Evolutionary conservation across 2,888 invertebrate genomes (phyloP).

Genomic region (Drosophila nigritarsus): DNA sequence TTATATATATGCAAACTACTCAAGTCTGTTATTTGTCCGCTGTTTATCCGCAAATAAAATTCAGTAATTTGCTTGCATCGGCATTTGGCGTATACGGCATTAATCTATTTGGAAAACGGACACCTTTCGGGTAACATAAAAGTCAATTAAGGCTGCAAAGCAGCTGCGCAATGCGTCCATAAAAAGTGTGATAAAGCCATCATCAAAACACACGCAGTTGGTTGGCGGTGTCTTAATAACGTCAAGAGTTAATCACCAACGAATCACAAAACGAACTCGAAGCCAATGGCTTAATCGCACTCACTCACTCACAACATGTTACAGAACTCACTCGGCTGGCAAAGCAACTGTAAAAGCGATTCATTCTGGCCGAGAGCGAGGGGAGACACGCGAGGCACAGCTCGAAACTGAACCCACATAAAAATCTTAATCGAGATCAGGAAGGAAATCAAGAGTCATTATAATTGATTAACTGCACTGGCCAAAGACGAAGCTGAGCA

Average conservation of each 20-base stretch:
- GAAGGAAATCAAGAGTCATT: constrained; percentile 85
- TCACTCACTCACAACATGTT: constrained; percentile 22
- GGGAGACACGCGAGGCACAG: constrained; percentile 35
- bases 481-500: constrained; percentile 15
- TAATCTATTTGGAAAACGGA: background rate
- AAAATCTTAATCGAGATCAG: constrained; percentile 83
- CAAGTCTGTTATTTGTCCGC: background rate
- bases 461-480: constrained; percentile 84
- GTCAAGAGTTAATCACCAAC: constrained; percentile 37
- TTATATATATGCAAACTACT: background rate
- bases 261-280: constrained; percentile 33
- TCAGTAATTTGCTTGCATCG: constrained; percentile 27
- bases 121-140: constrained; percentile 42
- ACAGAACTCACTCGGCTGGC: constrained; percentile 6
- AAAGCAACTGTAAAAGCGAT: constrained; percentile 58
- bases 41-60: constrained; percentile 17
- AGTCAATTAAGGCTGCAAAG: constrained; percentile 55
- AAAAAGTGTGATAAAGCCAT: constrained; percentile 67
- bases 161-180: constrained; percentile 44
- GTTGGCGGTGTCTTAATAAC: constrained; percentile 49
- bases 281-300: constrained; percentile 68
- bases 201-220: constrained; percentile 62
- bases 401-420: constrained; percentile 56
- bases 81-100: background rate
- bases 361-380: constrained; percentile 11